Percentiles rank a stretch among this genome's conserved stretches.
Conservation (phyloP, 2,888 invertebrate genomes). For the Augochlorella aurata region DNA sequence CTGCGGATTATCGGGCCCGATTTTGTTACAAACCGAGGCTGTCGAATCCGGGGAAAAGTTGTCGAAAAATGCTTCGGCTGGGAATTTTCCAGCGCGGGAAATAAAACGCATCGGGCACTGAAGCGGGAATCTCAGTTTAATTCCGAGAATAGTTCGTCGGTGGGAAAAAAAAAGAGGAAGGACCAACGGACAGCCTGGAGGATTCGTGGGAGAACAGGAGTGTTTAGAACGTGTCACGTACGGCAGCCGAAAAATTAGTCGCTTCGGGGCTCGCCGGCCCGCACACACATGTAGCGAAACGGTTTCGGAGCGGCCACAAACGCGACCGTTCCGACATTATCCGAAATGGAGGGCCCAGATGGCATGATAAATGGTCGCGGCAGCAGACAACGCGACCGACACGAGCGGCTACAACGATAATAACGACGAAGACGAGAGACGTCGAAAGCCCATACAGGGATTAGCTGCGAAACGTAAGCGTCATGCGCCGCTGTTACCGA, state of each 20-base stretch:
- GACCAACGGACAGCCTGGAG: constrained; percentile 13
- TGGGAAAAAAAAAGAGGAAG: neutral
- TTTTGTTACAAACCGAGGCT: too few relatives aligned
- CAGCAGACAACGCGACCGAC: constrained; percentile 21
- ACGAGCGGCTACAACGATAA: constrained; percentile 14
- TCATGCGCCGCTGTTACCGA: constrained; percentile 38
- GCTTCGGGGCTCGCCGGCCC: neutral
- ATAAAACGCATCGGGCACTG: too few relatives aligned
- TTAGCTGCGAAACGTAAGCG: constrained; percentile 39
- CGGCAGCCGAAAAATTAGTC: constrained; percentile 21
- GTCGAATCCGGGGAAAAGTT: too few relatives aligned
- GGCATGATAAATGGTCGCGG: constrained; percentile 52
- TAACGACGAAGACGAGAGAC: constrained; percentile 50
- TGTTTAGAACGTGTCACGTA: neutral
- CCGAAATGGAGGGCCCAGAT: constrained; percentile 43
- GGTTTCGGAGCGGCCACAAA: constrained; percentile 13
- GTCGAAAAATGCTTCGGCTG: too few relatives aligned
- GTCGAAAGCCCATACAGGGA: constrained; percentile 38
- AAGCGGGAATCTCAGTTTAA: too few relatives aligned
- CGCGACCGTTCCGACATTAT: constrained; percentile 32
- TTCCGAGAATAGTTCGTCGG: neutral
- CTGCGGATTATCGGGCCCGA: too few relatives aligned
- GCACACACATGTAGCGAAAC: neutral
- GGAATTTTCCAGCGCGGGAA: too few relatives aligned
- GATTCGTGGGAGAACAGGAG: constrained; percentile 10